Evolutionary conservation across 1,140 invertebrate genomes (phyloP), one percentile per base, ranked within the genome.

Genomic region (Stegodyphus dumicola): DNA sequence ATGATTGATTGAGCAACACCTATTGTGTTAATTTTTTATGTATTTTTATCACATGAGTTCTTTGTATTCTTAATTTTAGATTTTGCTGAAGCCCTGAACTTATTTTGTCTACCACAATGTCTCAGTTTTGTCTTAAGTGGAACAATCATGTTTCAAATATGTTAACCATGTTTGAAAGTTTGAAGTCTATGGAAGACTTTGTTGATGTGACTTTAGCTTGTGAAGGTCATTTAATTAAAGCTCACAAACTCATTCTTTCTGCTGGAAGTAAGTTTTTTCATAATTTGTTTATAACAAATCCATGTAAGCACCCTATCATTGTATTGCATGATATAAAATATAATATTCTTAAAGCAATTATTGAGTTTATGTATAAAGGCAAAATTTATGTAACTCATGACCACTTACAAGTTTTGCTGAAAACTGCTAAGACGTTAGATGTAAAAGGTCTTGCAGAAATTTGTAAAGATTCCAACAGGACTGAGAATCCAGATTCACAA

Each of bases 371-470:
- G 96, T 98, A 97, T 91, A 93, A 95, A 89, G 96, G 96, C 73
- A 96, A 97, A 92, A 96, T 97, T 53, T 97, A 97, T 91, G 96
- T 98, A 90, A 95, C 95, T 87, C 96, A 97, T 91, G 95, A 97
- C 91, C 95, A 97, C 91, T 92, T 98, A 88, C 94, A 95, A 77
- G 95, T 95, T 13, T 92, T 98, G 88, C 91, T 98, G 52, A 97
- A 96, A 90, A 95, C 96, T 66, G 96, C 96, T 4, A 95, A 97
- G 91, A 95, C 95, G 69, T 91, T 97, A 88, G 95, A 97, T 92
- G 97, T 98, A 70, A 96, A 97, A 90, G 96, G 96, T 70, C 92
- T 98, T 70, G 96, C 96, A 71, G 96, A 97, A 90, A 96, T 94
- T 6, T 54, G 76, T 6, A 76, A 77, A 53, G 71, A 78, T 56